Base-by-base conservation (phyloP, 92 coral and sea anemone genomes). In the Pocillopora meandrina region DNA sequence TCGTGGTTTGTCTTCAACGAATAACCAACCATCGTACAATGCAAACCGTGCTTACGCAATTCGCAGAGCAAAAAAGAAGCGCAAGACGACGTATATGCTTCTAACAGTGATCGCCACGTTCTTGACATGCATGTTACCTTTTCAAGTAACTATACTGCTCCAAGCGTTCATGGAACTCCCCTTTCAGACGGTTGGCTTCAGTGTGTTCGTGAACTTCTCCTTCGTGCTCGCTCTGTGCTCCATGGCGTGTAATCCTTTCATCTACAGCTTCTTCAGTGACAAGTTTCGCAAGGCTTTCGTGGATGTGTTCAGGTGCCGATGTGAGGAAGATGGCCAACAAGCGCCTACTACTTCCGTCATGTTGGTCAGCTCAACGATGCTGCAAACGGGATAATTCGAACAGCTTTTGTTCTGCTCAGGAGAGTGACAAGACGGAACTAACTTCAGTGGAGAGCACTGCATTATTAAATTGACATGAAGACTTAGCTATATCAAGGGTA, bases 251-350 rank as follows among this genome's bases (percentile, higher is more conserved):
- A 96, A 96, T 79, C 98, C 98, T 9, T 90, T 96, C 74, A 91
- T 96, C 35, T 96, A 96, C 86, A 96, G 95, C 75, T 96, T 96
- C 75, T 91, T 96, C 82, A 96, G 98, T 85, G 92, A 92, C 65
- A 96, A 96, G 71, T 96, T 96, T 82, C 90, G 95, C 76, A 76
- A 75, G 52, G 98, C 96, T 60, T 96, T 92, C 82, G 75, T 56
- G 14, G 94, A 92, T 63, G 95, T 92, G 49, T 96, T 96, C 72
- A 87, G 71, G 31, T 90, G 98, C 79, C 82, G 80, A 23, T 90
- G 91, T 33, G 90, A 76, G 61, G 78, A 35, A n/a, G 75, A 76
- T 74, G 31, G 47, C 42, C 82, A 84, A 56, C 60, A 7, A 65
- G 57, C 55, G 59, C 65, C 57, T 75, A 33, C 76, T 33, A 52